Percentiles rank a stretch among this genome's conserved stretches.
phyloP scores from a whole-genome alignment of 53 echinoderm and acorn worm genomes.

The Paracentrotus lividus region DNA sequence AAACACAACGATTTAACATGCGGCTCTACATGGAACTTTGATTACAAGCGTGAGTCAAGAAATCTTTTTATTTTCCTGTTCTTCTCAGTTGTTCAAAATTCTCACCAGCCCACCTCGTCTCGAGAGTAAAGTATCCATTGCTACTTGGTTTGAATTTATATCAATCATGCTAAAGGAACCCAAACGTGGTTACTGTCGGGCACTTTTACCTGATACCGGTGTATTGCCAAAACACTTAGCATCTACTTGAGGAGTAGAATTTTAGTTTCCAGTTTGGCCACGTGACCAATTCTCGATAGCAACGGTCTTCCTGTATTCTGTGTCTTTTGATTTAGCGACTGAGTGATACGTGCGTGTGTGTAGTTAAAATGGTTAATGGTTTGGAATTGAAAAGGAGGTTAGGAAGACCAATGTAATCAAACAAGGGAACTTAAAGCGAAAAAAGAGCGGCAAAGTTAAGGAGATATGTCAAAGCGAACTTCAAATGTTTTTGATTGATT shows the following conservation, averaged over 20 bases:
- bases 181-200: neutral
- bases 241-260: neutral
- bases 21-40: neutral
- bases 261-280: constrained; percentile 20
- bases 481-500: too few species aligned
- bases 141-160: neutral
- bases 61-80: neutral
- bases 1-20: neutral
- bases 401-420: too few species aligned
- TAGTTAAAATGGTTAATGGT: neutral
- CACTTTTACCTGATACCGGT: constrained; percentile 8
- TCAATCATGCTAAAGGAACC: neutral
- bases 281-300: neutral
- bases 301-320: neutral
- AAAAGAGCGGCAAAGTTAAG: neutral
- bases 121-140: neutral
- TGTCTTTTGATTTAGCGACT: neutral
- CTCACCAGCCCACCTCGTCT: neutral
- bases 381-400: neutral
- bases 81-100: neutral
- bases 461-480: too few species aligned
- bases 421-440: neutral
- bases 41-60: neutral
- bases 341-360: neutral
- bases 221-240: neutral